phyloP scores from a whole-genome alignment of 2,888 invertebrate species.

The Melolontha melolontha region DNA sequence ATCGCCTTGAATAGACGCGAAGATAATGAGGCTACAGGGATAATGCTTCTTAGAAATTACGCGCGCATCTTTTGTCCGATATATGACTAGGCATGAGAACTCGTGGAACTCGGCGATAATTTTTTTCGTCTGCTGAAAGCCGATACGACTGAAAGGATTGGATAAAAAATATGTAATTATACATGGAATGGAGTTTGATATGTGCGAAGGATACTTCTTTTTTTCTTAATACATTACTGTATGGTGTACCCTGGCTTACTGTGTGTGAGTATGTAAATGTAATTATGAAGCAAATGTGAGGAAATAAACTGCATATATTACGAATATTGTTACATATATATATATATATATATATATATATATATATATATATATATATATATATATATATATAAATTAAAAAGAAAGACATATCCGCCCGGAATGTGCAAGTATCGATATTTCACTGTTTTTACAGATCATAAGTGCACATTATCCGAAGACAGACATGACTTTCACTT shows the following conservation, averaged over 20 bases:
- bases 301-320: too few relatives aligned
- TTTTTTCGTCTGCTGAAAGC: slow-evolving; percentile 30
- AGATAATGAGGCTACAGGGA: slow-evolving; percentile 48
- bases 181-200: background rate
- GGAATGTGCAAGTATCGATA: too few relatives aligned
- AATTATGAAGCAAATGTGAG: too few relatives aligned
- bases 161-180: slow-evolving; percentile 13
- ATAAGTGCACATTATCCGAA: too few relatives aligned
- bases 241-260: background rate
- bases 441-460: too few relatives aligned
- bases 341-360: too few relatives aligned
- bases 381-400: too few relatives aligned
- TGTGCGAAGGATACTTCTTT: background rate
- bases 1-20: slow-evolving; percentile 35
- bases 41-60: slow-evolving; percentile 48
- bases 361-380: too few relatives aligned
- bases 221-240: background rate
- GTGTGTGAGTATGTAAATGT: too few relatives aligned
- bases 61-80: slow-evolving; percentile 48
- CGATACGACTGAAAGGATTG: slow-evolving; percentile 28
- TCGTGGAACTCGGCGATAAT: slow-evolving; percentile 3
- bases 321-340: too few relatives aligned
- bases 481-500: too few relatives aligned
- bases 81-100: slow-evolving; percentile 52
- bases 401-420: too few relatives aligned